Evolutionary conservation across 35 echinoderm and acorn worm species (phyloP), one percentile per base, ranked within the genome.

Genomic region (Heliocidaris erythrogramma): DNA sequence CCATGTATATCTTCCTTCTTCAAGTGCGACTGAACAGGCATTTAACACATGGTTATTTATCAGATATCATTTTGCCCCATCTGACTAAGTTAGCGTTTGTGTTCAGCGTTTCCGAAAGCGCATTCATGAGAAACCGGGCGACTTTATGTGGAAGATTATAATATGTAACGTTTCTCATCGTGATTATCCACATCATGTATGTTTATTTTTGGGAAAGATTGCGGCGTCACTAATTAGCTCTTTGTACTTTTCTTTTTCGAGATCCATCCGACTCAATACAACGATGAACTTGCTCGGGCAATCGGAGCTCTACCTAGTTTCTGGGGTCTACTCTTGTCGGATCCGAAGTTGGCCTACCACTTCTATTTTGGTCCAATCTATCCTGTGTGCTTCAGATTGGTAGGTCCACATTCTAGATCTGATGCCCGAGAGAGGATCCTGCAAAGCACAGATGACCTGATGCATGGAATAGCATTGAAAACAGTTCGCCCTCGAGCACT

Each of bases 221-320:
- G 18, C 52, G 52, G 52, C 52, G 10, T 10, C 52, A 56, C 52
- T 56, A n/a, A n/a, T n/a, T n/a, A 56, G 14, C 52, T 13, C 31
- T 48, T 59, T 42, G 49, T n/a, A 1, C 48, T 92, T 92, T 59
- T 56, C 17, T 48, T 59, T 30, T n/a, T 49, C 49, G 17, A 96
- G 95, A 60, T 94, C 18, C 17, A 49, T 30, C 31, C 85, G 24
- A 86, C 86, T 16, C 21, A 50, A 47, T 96, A 96, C 52, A n/a
- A 94, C 27, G 95, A 96, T n/a, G 65, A 32, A 9, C 42, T 96
- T 31, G 95, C 95, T 16, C 1, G 32, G 18, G 93, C 85, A 49
- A 69, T 96, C 85, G 93, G 93, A n/a, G 92, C 85, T 59, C 47
- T 94, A 35, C 95, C 95, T 5, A 94, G 30, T 49, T 21, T 94